Evolutionary conservation across 2,888 invertebrate species (phyloP).

Genomic region (Agrilus cyanescens): DNA sequence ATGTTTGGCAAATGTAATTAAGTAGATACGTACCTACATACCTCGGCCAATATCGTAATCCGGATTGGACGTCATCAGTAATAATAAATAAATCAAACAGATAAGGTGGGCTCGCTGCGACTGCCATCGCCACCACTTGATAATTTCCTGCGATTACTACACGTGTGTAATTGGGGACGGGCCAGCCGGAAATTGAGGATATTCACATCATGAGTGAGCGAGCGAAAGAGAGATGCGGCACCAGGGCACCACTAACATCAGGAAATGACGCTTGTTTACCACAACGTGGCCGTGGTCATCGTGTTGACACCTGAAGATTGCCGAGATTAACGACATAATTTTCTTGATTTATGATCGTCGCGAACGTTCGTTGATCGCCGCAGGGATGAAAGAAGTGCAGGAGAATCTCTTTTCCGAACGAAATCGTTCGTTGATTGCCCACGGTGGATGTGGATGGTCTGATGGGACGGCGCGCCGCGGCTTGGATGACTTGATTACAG

Average conservation of each 20-base stretch:
- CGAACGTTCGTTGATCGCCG: no score
- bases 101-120: constrained; percentile 29
- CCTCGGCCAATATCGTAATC: no score
- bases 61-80: constrained; percentile 10
- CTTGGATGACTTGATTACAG: no score
- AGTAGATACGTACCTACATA: no score
- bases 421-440: no score
- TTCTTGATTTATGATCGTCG: no score
- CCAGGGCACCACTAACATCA: constrained; percentile 27
- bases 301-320: constrained; percentile 24
- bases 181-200: constrained; percentile 38
- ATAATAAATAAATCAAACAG: constrained; percentile 25
- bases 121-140: constrained; percentile 31
- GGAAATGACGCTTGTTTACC: constrained; percentile 37
- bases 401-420: no score
- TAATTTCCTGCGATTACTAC: constrained; percentile 37
- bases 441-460: no score
- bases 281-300: no score
- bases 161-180: constrained; percentile 34
- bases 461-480: no score
- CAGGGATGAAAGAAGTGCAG: no score
- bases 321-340: constrained; percentile 17
- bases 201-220: constrained; percentile 27
- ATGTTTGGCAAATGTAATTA: no score
- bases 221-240: constrained; percentile 2